Evolutionary conservation across 1,140 invertebrate species (phyloP).

Genomic region (Ceratoteleas bidentatus): DNA sequence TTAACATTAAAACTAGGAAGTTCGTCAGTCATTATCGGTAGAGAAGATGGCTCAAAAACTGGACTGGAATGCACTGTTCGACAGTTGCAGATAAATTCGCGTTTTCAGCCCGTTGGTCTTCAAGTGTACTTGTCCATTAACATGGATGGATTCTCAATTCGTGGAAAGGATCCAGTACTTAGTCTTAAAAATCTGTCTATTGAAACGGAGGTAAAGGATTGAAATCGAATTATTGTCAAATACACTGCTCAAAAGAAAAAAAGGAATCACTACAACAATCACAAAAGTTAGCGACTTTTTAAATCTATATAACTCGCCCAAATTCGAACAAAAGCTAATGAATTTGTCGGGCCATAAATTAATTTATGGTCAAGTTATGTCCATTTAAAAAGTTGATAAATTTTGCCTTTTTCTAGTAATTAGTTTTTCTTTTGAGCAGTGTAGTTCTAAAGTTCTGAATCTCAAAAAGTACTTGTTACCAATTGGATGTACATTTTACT

Average conservation of each 20-base stretch:
- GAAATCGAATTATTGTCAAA: not conserved
- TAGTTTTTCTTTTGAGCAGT: too few species aligned
- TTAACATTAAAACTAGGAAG: conserved; percentile 86
- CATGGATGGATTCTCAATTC: conserved; percentile 85
- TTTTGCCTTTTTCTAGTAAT: too few species aligned
- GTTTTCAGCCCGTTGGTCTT: conserved; percentile 80
- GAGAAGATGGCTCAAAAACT: conserved; percentile 83
- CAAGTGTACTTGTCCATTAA: conserved; percentile 85
- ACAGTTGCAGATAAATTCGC: conserved; percentile 82
- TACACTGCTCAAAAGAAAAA: too few species aligned
- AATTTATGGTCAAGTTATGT: too few species aligned
- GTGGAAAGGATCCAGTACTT: conserved; percentile 83
- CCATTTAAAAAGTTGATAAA: too few species aligned
- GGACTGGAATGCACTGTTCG: conserved; percentile 79
- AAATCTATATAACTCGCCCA: too few species aligned
- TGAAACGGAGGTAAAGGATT: conserved; percentile 85
- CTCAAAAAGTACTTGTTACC: too few species aligned
- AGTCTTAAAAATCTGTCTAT: conserved; percentile 86
- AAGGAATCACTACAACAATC: too few species aligned
- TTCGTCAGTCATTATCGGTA: conserved; percentile 85
- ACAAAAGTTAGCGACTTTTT: too few species aligned
- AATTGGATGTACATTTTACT: not conserved
- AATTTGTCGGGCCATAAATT: too few species aligned
- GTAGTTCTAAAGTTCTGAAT: not conserved
- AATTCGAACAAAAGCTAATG: too few species aligned